Base-by-base conservation (phyloP, 2,888 invertebrate species). In the Drosophila eohydei region DNA sequence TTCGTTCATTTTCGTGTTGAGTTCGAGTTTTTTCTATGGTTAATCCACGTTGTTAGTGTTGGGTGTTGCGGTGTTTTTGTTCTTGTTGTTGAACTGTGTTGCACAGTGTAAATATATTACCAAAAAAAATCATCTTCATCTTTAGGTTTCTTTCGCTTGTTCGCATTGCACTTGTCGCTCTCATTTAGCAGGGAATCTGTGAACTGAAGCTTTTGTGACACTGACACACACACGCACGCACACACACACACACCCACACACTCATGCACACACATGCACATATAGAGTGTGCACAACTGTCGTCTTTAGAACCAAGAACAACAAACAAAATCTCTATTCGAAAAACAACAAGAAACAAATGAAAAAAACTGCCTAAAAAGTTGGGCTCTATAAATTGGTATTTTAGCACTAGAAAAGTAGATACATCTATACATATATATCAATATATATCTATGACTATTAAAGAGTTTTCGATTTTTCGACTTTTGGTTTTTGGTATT, bases 271-370 rank as follows among this genome's bases (percentile, higher is more conserved):
- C 32, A 52, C 59, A n/a, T 21, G 12, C 52, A 57, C 38, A 16
- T 32, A 50, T 32, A 16, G 21, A 7, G 56, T 40, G 78, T 75
- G 79, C 79, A 75, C 75, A 75, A 21, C 21, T 21, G 21, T 6
- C 6, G 4, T 30, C 26, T 30, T 28, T 14, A 21, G 4, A 30
- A 40, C 4, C 44, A 56, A n/a, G 9, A 66, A 46, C 40, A 21
- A 54, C n/a, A n/a, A 21, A n/a, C 36, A 16, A 50, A 32, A 21
- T 16, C 1, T 26, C 26, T 26, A 50, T 8, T 12, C 12, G 11
- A 36, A 32, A 26, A 12, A n/a, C n/a, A 65, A 41, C 16, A 50
- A 50, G 11, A 32, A 52, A 52, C n/a, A 30, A 36, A 21, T 21
- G 21, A 36, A 34, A 11, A 48, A 66, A 50, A 28, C 11, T 41